Percentiles rank a stretch among this genome's conserved stretches.
These are phyloP conservation scores for Schizothorax lantsangensis DNA, from an alignment of 2,797 vertebrate genomes.

Conservation along the genomic window DNA sequence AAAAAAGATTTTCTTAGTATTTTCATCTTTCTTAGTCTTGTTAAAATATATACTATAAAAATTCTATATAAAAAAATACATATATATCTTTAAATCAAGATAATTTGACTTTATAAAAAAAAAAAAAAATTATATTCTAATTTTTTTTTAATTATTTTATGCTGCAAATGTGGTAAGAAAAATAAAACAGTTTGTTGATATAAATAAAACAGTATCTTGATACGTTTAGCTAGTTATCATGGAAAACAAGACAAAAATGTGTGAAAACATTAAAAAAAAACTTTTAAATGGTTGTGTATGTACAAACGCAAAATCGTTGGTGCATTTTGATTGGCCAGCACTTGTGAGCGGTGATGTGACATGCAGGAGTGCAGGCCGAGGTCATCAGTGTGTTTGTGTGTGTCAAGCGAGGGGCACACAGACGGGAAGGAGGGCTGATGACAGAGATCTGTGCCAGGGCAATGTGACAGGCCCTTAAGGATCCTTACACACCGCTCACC, in stretches of 20 bases:
- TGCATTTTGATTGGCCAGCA: background rate
- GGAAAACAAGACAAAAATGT: background rate
- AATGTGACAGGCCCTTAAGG: slow-evolving; percentile 51
- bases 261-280: too few relatives aligned
- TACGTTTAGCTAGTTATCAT: background rate
- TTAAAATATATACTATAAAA: too few relatives aligned
- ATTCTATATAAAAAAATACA: too few relatives aligned
- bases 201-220: background rate
- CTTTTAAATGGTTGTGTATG: background rate
- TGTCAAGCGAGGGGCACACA: background rate
- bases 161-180: background rate
- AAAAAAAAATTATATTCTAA: too few relatives aligned
- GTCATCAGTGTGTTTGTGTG: slow-evolving; percentile 14
- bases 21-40: too few relatives aligned
- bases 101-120: too few relatives aligned
- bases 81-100: too few relatives aligned
- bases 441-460: slow-evolving; percentile 41
- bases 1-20: too few relatives aligned
- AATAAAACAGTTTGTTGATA: background rate
- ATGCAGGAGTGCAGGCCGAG: slow-evolving; percentile 20
- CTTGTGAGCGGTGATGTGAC: background rate
- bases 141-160: too few relatives aligned
- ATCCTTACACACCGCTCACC: slow-evolving; percentile 46
- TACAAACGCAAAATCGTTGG: background rate
- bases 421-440: slow-evolving; percentile 19